Conservation (phyloP, 2,888 invertebrate genomes). For the Apotomis capreana region DNA sequence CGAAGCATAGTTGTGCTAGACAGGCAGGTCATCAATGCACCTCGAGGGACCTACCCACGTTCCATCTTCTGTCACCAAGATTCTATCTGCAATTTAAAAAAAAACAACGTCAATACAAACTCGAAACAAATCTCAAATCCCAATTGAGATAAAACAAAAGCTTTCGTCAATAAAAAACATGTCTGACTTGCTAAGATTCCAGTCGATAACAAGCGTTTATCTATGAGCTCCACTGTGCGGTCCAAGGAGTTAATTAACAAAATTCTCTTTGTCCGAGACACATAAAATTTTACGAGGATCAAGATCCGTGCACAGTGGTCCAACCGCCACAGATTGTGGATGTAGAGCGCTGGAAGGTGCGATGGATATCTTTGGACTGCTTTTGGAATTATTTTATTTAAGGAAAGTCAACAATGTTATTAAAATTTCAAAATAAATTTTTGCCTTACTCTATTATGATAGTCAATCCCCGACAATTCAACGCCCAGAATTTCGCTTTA, state of each 20-base stretch:
- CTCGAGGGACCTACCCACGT: too few relatives aligned
- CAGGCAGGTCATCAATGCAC: too few relatives aligned
- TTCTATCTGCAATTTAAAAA: not conserved
- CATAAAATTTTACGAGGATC: conserved; percentile 83
- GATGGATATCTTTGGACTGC: conserved; percentile 10
- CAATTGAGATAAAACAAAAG: conserved; percentile 8
- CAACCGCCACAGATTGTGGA: conserved; percentile 52
- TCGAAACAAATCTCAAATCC: conserved; percentile 4
- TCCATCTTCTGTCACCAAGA: not conserved
- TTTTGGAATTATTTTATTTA: not conserved
- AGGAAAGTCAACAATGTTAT: not conserved
- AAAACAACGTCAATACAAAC: not conserved
- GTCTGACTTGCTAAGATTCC: conserved; percentile 64
- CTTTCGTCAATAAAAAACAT: conserved; percentile 27
- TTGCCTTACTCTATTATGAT: too few relatives aligned
- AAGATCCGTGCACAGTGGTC: conserved; percentile 70
- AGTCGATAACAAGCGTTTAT: conserved; percentile 70
- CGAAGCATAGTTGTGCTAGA: too few relatives aligned
- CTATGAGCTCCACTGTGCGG: conserved; percentile 69
- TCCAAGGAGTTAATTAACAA: conserved; percentile 79
- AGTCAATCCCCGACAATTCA: too few relatives aligned
- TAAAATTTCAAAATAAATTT: not conserved
- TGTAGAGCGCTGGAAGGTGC: conserved; percentile 32
- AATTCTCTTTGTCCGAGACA: conserved; percentile 81
- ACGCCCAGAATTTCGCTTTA: too few relatives aligned